These are phyloP conservation scores for Mamestra configurata DNA, from an alignment of 1,140 invertebrate species.

Conservation along the genomic window DNA sequence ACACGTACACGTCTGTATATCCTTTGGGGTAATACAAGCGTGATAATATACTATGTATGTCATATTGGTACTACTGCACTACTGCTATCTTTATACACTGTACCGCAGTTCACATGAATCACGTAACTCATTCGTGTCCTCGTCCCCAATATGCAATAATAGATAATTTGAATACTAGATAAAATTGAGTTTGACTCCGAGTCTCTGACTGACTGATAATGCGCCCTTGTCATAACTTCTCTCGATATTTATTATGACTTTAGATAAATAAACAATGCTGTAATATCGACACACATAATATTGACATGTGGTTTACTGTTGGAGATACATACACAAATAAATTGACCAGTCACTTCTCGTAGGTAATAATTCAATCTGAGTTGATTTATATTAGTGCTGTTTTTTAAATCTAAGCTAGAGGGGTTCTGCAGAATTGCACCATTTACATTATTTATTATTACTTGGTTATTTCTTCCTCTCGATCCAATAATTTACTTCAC, in stretches of 20 bases:
- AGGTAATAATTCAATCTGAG: too few relatives aligned
- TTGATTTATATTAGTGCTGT: neutral
- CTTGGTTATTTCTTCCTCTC: too few relatives aligned
- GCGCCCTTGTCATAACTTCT: slow-evolving; percentile 33
- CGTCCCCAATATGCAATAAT: slow-evolving; percentile 35
- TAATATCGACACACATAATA: slow-evolving; percentile 2
- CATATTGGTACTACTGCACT: neutral
- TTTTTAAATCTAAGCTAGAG: too few relatives aligned
- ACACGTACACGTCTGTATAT: too few relatives aligned
- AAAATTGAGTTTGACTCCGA: slow-evolving; percentile 40
- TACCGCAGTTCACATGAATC: slow-evolving; percentile 18
- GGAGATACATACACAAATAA: neutral
- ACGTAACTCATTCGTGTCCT: slow-evolving; percentile 46
- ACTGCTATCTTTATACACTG: neutral
- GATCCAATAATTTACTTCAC: too few relatives aligned
- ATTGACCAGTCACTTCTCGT: neutral
- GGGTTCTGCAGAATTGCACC: too few relatives aligned
- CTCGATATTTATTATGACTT: slow-evolving; percentile 1
- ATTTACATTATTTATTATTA: too few relatives aligned
- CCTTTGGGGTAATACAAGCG: too few relatives aligned
- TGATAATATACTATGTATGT: too few relatives aligned
- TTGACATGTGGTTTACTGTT: neutral
- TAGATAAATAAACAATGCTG: neutral
- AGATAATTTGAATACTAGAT: slow-evolving; percentile 50
- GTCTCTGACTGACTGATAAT: neutral